These are phyloP conservation scores for Perca schrenkii DNA, from an alignment of 2,113 vertebrate genomes.

Conservation along the genomic window DNA sequence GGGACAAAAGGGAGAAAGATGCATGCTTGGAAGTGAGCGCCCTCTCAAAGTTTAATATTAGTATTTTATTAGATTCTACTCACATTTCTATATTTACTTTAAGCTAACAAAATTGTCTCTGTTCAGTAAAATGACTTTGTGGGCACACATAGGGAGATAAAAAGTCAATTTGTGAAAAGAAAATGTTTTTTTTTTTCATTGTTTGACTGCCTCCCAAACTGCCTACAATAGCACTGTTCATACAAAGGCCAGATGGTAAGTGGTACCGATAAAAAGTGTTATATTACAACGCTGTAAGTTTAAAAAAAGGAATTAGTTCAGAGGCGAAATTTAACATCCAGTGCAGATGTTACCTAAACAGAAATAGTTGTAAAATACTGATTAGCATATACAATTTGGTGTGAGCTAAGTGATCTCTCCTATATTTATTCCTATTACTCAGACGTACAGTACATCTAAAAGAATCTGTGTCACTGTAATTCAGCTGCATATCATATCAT, in stretches of 20 bases:
- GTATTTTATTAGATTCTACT: constrained; percentile 33
- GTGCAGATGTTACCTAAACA: constrained; percentile 36
- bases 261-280: constrained; percentile 10
- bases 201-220: background rate
- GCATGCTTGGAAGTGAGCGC: constrained; percentile 48
- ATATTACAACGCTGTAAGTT: constrained; percentile 21
- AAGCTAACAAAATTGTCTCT: constrained; percentile 21
- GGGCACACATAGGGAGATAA: background rate
- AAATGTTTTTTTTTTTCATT: background rate
- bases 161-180: background rate
- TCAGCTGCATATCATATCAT: constrained; percentile 32
- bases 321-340: constrained; percentile 41
- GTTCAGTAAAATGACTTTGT: constrained; percentile 16
- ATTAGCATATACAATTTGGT: background rate
- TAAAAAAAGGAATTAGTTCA: constrained; percentile 25
- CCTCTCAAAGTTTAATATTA: background rate
- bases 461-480: constrained; percentile 35
- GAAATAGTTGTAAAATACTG: constrained; percentile 2
- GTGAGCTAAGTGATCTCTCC: background rate
- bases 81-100: constrained; percentile 34
- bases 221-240: constrained; percentile 12
- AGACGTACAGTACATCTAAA: constrained; percentile 12
- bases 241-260: constrained; percentile 20
- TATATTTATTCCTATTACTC: constrained; percentile 58
- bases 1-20: constrained; percentile 32